phyloP scores from a whole-genome alignment of 2,113 vertebrate species.

The Coracopsis vasa region DNA sequence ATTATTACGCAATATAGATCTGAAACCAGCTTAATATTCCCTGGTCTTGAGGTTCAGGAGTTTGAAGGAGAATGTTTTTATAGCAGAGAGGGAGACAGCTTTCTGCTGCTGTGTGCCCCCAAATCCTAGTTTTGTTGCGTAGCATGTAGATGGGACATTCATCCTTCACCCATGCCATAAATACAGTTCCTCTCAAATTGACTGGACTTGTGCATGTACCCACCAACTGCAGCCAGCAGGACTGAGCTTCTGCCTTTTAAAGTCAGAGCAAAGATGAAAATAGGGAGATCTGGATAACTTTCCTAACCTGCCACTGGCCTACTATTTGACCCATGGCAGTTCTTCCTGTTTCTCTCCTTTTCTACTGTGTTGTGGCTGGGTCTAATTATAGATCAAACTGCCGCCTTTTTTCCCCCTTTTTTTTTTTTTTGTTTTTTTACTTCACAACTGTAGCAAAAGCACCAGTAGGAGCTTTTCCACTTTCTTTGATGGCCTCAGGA shows the following conservation, averaged over 20 bases:
- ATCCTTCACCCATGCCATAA: background rate
- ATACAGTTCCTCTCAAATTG: background rate
- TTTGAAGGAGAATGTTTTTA: background rate
- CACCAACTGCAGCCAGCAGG: background rate
- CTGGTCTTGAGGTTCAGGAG: background rate
- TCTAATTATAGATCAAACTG: conserved; percentile 63
- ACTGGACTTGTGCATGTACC: background rate
- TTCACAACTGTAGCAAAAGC: background rate
- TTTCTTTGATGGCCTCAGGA: conserved; percentile 50
- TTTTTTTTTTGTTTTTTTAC: background rate
- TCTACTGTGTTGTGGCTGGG: conserved; percentile 23
- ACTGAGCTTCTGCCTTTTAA: background rate
- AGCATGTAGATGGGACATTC: background rate
- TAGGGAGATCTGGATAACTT: conserved; percentile 1
- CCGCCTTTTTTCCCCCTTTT: background rate
- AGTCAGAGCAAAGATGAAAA: conserved; percentile 1
- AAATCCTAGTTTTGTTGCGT: background rate
- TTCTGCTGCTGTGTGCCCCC: background rate
- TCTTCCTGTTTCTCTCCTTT: conserved; percentile 39
- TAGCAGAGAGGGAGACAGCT: background rate
- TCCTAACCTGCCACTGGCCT: conserved; percentile 22
- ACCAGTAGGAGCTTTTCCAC: conserved; percentile 36
- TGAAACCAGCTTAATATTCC: background rate
- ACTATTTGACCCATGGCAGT: conserved; percentile 11
- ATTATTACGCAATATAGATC: conserved; percentile 13